Conservation (phyloP, 1,140 invertebrate species). For the Rhopalosiphum padi region DNA sequence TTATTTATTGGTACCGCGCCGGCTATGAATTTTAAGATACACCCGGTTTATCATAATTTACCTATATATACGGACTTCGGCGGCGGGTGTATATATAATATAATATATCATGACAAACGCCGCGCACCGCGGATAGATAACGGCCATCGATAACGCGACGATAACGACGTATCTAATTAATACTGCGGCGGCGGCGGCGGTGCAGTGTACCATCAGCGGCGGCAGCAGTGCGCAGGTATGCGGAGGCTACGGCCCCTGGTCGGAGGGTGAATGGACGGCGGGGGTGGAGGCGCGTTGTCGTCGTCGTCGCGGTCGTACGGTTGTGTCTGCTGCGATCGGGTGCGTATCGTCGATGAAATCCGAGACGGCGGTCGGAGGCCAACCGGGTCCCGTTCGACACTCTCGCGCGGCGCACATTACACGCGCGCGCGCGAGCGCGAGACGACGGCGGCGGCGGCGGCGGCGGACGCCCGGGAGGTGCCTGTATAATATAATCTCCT, state of each 20-base stretch:
- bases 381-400: conserved; percentile 42
- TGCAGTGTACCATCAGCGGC: no score
- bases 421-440: background rate
- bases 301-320: background rate
- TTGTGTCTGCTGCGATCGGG: conserved; percentile 46
- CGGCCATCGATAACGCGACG: background rate
- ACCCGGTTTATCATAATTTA: no score
- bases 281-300: conserved; percentile 5
- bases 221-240: background rate
- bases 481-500: conserved; percentile 27
- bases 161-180: conserved; percentile 35
- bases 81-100: no score
- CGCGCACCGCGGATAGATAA: no score
- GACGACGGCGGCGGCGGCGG: background rate
- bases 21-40: no score
- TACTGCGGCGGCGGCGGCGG: background rate
- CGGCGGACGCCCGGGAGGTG: conserved; percentile 36
- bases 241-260: background rate
- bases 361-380: conserved; percentile 55
- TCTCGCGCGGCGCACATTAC: background rate
- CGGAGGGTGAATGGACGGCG: background rate
- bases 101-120: no score
- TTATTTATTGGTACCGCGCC: no score
- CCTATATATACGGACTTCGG: no score
- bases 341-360: conserved; percentile 51